These are phyloP conservation scores for Yponomeuta malinellus DNA, from an alignment of 2,888 invertebrate species.

Conservation along the genomic window DNA sequence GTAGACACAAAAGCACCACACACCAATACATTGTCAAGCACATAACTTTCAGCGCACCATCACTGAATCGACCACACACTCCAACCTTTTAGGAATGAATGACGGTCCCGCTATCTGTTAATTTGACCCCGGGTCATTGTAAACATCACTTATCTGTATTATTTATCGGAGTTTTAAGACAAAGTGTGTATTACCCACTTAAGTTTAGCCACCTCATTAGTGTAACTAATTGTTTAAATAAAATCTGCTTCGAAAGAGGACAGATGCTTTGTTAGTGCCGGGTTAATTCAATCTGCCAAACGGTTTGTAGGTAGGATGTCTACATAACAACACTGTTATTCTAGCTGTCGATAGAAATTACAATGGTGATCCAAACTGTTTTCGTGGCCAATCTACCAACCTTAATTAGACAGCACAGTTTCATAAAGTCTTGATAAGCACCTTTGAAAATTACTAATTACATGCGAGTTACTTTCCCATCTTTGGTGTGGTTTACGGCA, in stretches of 20 bases:
- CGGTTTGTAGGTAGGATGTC: neutral
- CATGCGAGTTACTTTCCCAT: no score
- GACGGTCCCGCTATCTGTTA: neutral
- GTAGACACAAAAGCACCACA: conserved; percentile 50
- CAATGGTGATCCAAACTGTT: no score
- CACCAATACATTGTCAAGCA: conserved; percentile 52
- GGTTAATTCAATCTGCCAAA: neutral
- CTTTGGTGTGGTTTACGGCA: no score
- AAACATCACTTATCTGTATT: conserved; percentile 2
- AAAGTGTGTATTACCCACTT: neutral
- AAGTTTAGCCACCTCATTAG: neutral
- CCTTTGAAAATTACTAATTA: no score
- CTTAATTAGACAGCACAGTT: no score
- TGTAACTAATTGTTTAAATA: neutral
- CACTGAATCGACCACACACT: conserved; percentile 26
- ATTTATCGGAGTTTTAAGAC: neutral
- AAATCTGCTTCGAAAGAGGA: neutral
- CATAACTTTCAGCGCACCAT: conserved; percentile 19
- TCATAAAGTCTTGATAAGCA: no score
- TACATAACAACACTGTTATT: no score
- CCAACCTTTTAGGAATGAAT: conserved; percentile 20
- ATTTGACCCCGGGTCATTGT: conserved; percentile 1
- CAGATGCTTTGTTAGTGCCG: neutral
- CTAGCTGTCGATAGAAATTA: no score
- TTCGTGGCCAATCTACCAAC: no score